Evolutionary conservation across 2,888 invertebrate genomes (phyloP).

Genomic region (Pomacea canaliculata): DNA sequence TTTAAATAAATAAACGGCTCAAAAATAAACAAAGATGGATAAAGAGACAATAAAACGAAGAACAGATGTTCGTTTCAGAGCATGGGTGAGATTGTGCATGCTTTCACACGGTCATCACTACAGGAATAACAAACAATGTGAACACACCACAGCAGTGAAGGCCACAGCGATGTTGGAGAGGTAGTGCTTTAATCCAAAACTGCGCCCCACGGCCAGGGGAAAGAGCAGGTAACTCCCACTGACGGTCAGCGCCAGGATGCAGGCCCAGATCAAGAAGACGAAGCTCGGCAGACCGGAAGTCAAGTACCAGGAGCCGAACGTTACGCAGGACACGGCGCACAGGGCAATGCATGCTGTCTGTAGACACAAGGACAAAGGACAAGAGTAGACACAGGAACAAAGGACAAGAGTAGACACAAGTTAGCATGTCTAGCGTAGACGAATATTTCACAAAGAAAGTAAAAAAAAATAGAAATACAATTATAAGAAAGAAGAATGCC

Average conservation of each 20-base stretch:
- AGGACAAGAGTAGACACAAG: too few species aligned
- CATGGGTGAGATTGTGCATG: too few species aligned
- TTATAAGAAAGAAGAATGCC: too few species aligned
- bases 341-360: constrained; percentile 7
- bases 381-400: neutral
- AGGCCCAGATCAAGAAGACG: constrained; percentile 5
- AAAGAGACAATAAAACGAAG: neutral
- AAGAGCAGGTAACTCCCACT: constrained; percentile 5
- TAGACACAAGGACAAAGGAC: neutral
- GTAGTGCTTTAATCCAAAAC: constrained; percentile 4
- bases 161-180: constrained; percentile 7
- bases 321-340: neutral
- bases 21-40: neutral
- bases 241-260: neutral
- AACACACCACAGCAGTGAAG: constrained; percentile 3
- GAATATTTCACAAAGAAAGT: too few species aligned
- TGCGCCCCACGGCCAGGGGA: constrained; percentile 6
- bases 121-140: neutral
- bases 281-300: constrained; percentile 4
- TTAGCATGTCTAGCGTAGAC: too few species aligned
- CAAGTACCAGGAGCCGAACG: constrained; percentile 9
- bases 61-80: too few species aligned
- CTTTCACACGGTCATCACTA: too few species aligned
- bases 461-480: too few species aligned
- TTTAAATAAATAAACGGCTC: neutral